These are phyloP conservation scores for Vannuccia rotundouncinata DNA, from an alignment of 2,888 invertebrate genomes.

Conservation along the genomic window DNA sequence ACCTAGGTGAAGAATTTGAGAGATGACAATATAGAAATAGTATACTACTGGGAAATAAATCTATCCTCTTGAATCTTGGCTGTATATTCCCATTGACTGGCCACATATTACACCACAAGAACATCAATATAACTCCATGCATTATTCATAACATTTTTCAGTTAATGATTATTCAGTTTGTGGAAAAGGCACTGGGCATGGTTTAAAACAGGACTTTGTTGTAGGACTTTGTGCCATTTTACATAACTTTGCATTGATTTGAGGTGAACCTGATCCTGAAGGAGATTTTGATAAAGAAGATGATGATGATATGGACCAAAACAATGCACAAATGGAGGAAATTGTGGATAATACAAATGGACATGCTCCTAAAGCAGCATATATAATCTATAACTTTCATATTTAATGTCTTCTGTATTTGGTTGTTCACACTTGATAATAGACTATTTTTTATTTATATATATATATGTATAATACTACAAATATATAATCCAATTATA, in stretches of 20 bases:
- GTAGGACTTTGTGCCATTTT: neutral
- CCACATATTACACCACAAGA: neutral
- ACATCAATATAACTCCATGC: neutral
- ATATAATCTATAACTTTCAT: neutral
- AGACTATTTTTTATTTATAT: neutral
- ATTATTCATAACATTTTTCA: neutral
- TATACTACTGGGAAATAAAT: neutral
- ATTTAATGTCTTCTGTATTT: neutral
- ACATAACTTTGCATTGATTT: neutral
- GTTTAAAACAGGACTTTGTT: neutral
- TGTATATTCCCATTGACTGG: neutral
- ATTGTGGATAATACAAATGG: neutral
- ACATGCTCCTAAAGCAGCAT: too few relatives aligned
- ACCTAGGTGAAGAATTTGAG: neutral
- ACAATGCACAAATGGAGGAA: neutral
- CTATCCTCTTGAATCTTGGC: neutral
- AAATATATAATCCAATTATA: neutral
- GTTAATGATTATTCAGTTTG: neutral
- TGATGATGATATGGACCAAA: neutral
- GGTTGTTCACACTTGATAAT: neutral
- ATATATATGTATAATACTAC: neutral
- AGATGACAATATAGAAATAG: neutral
- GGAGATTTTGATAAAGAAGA: neutral
- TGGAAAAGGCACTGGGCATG: neutral
- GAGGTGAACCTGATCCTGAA: neutral